Conservation (phyloP, 37 sponge, comb jelly and placozoan species). For the Amphimedon queenslandica region DNA sequence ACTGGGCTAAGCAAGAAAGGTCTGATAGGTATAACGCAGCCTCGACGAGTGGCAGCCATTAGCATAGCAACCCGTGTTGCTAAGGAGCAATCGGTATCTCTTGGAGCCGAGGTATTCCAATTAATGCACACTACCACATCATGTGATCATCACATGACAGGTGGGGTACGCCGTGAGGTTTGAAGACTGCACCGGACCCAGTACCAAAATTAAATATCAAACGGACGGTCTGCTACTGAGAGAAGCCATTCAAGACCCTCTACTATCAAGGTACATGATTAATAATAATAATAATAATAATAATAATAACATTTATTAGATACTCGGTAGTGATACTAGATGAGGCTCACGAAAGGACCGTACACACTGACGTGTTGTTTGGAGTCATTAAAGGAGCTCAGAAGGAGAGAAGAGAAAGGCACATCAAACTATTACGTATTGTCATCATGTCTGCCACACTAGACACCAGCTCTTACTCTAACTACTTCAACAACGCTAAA, state of each 20-base stretch:
- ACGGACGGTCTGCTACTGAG: conserved; percentile 96
- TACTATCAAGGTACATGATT: conserved; percentile 53
- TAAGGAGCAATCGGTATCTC: conserved; percentile 52
- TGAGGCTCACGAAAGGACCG: conserved; percentile 94
- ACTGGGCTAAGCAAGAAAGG: conserved; percentile 62
- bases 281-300: too few species aligned
- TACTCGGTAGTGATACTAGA: conserved; percentile 80
- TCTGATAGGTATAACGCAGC: conserved; percentile 85
- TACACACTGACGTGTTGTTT: conserved; percentile 94
- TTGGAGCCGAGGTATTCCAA: conserved; percentile 29
- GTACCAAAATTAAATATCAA: conserved; percentile 75
- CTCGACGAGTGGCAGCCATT: conserved; percentile 89
- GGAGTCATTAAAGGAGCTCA: conserved; percentile 89
- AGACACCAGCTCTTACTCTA: conserved; percentile 77
- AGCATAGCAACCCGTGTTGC: conserved; percentile 85
- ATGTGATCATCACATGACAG: conserved; percentile 24
- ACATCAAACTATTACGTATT: conserved; percentile 38
- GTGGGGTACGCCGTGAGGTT: conserved; percentile 91
- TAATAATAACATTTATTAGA: conserved; percentile 31
- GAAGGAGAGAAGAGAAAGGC: conserved; percentile 17
- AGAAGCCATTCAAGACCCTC: conserved; percentile 83
- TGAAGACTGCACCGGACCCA: conserved; percentile 74
- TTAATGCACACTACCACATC: not conserved
- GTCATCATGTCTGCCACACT: conserved; percentile 95
- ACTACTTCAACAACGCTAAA: conserved; percentile 78